phyloP scores from a whole-genome alignment of 2,888 invertebrate species.

The Nomada ferruginata region DNA sequence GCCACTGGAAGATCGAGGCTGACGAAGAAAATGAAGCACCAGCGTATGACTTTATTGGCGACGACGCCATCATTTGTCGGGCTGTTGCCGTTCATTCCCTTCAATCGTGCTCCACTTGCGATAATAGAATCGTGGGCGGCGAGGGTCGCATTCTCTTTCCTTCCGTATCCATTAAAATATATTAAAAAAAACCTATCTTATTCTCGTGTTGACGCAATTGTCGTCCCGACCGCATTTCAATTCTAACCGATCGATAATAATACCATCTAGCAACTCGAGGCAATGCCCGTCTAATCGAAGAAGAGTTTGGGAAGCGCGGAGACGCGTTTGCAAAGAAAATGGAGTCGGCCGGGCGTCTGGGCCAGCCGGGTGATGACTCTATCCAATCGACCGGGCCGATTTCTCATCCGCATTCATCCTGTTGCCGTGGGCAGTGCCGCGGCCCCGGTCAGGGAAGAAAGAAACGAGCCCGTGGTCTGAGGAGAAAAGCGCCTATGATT shows the following conservation, averaged over 20 bases:
- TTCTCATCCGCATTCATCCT: constrained; percentile 81
- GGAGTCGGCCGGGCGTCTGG: constrained; percentile 57
- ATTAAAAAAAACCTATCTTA: too few species aligned
- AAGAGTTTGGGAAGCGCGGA: not conserved
- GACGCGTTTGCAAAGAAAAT: constrained; percentile 61
- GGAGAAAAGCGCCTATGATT: constrained; percentile 84
- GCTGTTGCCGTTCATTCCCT: constrained; percentile 30
- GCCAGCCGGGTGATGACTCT: constrained; percentile 77
- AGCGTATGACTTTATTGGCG: constrained; percentile 18
- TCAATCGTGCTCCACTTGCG: constrained; percentile 13
- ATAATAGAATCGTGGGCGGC: constrained; percentile 18
- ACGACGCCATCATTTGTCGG: constrained; percentile 10
- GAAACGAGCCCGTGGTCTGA: constrained; percentile 62
- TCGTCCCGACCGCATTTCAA: too few species aligned
- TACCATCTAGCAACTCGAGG: not conserved
- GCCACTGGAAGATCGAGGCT: not conserved
- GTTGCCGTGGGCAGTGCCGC: constrained; percentile 78
- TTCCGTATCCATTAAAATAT: too few species aligned
- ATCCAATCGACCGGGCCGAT: constrained; percentile 82
- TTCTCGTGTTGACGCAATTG: too few species aligned
- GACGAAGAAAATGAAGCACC: constrained; percentile 19
- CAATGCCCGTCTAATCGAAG: too few species aligned
- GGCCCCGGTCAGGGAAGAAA: constrained; percentile 69
- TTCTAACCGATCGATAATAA: too few species aligned
- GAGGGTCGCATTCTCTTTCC: not conserved